phyloP scores from a whole-genome alignment of 2,797 vertebrate genomes.

The Melanotaenia pygmaea region DNA sequence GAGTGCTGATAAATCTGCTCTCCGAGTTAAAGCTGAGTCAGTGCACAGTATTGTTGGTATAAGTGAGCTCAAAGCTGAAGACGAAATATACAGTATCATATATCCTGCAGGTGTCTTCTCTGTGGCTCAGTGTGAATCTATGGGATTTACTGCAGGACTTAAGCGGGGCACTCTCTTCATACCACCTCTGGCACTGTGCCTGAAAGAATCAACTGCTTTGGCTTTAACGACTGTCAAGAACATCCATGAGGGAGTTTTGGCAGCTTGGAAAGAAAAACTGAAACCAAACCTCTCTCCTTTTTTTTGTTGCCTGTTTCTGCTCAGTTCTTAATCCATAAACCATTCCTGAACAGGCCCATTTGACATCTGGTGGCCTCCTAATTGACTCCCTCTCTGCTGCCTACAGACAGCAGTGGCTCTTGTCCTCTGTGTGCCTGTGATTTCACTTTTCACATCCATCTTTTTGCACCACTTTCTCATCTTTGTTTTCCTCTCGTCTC shows the following conservation, averaged over 20 bases:
- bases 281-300: conserved; percentile 71
- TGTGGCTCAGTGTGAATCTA: conserved; percentile 57
- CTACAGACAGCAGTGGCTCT: conserved; percentile 22
- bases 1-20: conserved; percentile 26
- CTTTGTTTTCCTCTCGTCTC: conserved; percentile 16
- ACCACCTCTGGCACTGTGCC: conserved; percentile 69
- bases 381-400: conserved; percentile 27
- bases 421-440: conserved; percentile 38
- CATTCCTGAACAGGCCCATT: conserved; percentile 63
- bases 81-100: conserved; percentile 71
- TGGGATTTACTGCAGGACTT: conserved; percentile 73
- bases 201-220: conserved; percentile 67
- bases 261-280: conserved; percentile 76
- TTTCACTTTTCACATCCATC: conserved; percentile 51
- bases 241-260: conserved; percentile 68
- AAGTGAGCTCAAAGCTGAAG: conserved; percentile 56
- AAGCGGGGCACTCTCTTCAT: conserved; percentile 65
- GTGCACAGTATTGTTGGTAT: conserved; percentile 49
- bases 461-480: conserved; percentile 23
- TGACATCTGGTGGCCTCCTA: conserved; percentile 60
- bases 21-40: conserved; percentile 35
- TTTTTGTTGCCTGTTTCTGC: conserved; percentile 39
- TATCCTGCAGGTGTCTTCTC: conserved; percentile 76
- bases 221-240: conserved; percentile 63
- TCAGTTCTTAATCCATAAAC: conserved; percentile 78